phyloP scores from a whole-genome alignment of 2,113 vertebrate genomes.

The Chloroceryle aenea region DNA sequence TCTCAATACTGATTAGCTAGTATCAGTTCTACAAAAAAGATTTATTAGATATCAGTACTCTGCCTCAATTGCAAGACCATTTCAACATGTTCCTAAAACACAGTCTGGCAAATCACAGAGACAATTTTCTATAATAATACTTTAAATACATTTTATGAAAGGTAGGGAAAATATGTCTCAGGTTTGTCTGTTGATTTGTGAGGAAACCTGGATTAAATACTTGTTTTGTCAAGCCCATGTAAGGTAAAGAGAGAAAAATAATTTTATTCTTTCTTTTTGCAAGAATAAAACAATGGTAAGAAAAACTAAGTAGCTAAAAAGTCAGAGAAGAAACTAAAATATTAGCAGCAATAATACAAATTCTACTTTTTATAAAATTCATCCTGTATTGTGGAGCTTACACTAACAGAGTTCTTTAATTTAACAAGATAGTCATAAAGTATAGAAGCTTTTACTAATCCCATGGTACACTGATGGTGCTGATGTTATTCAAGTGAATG shows the following conservation, averaged over 20 bases:
- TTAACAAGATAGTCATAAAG: slow-evolving; percentile 1
- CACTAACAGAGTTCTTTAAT: background rate
- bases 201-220: background rate
- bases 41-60: background rate
- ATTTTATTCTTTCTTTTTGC: background rate
- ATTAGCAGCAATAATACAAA: background rate
- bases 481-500: slow-evolving; percentile 23
- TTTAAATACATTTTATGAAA: background rate
- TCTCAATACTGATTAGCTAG: background rate
- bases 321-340: background rate
- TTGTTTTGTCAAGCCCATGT: background rate
- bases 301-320: background rate
- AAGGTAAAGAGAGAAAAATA: background rate
- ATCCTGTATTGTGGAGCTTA: background rate
- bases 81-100: background rate
- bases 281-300: background rate
- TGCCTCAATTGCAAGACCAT: background rate
- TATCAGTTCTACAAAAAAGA: background rate
- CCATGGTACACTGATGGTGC: background rate
- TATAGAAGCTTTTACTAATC: slow-evolving; percentile 22
- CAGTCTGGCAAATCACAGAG: background rate
- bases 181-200: background rate
- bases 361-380: background rate
- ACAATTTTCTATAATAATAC: background rate
- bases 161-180: accelerated